Evolutionary conservation across 2,888 invertebrate genomes (phyloP).

Genomic region (Zygothrica quintamaculata): DNA sequence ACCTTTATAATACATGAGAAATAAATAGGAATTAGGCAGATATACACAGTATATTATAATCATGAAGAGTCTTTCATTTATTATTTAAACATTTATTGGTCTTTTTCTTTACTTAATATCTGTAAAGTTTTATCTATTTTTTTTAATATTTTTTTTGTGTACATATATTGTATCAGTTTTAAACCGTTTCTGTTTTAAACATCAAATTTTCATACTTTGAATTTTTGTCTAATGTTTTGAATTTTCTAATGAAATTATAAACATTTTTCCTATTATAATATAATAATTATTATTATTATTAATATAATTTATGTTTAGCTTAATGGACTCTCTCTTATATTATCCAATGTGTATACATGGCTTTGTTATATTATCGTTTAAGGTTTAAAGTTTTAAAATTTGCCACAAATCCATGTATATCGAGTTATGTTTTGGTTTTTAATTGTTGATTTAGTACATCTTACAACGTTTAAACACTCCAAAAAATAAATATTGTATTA

Average conservation of each 20-base stretch:
- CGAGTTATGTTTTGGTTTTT: slow-evolving; percentile 20
- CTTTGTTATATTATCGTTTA: slow-evolving; percentile 18
- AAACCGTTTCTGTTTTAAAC: slow-evolving; percentile 63
- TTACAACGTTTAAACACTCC: slow-evolving; percentile 82
- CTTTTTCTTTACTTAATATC: slow-evolving; percentile 64
- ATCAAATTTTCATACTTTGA: slow-evolving; percentile 51
- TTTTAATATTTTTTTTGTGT: slow-evolving; percentile 35
- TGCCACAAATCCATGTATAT: slow-evolving; percentile 34
- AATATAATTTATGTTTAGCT: slow-evolving; percentile 26
- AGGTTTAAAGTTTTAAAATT: slow-evolving; percentile 3
- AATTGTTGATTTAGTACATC: slow-evolving; percentile 52
- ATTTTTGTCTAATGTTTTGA: slow-evolving; percentile 43
- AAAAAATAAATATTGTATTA: slow-evolving; percentile 79
- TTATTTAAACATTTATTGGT: slow-evolving; percentile 73
- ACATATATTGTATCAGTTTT: slow-evolving; percentile 59
- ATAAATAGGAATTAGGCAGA: neutral
- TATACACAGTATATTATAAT: slow-evolving; percentile 9
- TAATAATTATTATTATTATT: slow-evolving; percentile 13
- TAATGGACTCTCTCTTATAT: slow-evolving; percentile 61
- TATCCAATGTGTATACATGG: slow-evolving; percentile 41
- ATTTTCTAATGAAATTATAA: slow-evolving; percentile 45
- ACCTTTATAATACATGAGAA: no score
- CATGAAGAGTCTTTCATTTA: slow-evolving; percentile 36
- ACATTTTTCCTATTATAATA: slow-evolving; percentile 38
- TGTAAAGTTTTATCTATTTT: slow-evolving; percentile 45